These are phyloP conservation scores for Malacoctenus gilli DNA, from an alignment of 2,797 vertebrate genomes.

Conservation along the genomic window DNA sequence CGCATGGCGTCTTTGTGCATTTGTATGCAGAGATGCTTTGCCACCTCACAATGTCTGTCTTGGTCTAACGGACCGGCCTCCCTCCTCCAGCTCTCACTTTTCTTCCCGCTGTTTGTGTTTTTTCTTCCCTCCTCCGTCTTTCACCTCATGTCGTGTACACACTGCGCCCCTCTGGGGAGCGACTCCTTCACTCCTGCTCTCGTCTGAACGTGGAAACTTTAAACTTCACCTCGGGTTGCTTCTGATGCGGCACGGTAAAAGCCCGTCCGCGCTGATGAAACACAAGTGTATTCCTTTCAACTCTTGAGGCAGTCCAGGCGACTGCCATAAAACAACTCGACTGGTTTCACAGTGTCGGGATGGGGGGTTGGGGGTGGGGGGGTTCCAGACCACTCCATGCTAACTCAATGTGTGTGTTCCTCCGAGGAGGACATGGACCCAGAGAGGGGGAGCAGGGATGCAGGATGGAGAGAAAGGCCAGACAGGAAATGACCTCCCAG, in stretches of 20 bases:
- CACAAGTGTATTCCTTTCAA: constrained; percentile 19
- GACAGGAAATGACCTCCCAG: constrained; percentile 76
- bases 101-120: constrained; percentile 5
- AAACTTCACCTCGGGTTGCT: not conserved
- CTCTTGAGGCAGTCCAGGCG: constrained; percentile 43
- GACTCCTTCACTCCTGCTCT: not conserved
- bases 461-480: constrained; percentile 44
- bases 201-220: not conserved
- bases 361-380: too few relatives aligned
- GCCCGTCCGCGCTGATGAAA: constrained; percentile 5
- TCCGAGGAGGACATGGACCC: constrained; percentile 26
- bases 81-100: constrained; percentile 14
- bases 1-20: constrained; percentile 44
- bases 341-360: constrained; percentile 38
- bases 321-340: constrained; percentile 33
- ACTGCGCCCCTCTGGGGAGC: not conserved
- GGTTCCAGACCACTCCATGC: too few relatives aligned
- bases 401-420: constrained; percentile 58
- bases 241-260: constrained; percentile 8
- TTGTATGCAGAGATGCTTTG: constrained; percentile 49
- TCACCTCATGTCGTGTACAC: constrained; percentile 53
- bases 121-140: constrained; percentile 47
- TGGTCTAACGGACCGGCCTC: not conserved
- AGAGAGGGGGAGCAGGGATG: constrained; percentile 2
- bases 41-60: constrained; percentile 22